A percentile compares a stretch with the other conserved stretches of the same genome.
phyloP scores from a whole-genome alignment of 2,113 vertebrate genomes.

The Tor tambroides region DNA sequence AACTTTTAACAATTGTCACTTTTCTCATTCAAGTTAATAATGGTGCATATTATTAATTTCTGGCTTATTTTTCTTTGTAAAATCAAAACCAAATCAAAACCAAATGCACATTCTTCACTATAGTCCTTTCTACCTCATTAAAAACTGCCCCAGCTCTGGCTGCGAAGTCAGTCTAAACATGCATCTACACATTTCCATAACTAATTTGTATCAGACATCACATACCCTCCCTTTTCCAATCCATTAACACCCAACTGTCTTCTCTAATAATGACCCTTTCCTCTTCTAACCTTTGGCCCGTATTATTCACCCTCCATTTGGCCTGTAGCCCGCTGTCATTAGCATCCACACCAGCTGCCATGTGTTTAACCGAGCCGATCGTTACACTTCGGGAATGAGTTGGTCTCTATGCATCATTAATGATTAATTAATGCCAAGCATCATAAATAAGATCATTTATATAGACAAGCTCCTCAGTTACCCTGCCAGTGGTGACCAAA shows the following conservation, averaged over 20 bases:
- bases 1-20: too few species aligned
- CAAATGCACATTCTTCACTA: background rate
- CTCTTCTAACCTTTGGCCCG: constrained; percentile 29
- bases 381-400: constrained; percentile 74
- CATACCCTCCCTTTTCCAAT: constrained; percentile 19
- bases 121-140: background rate
- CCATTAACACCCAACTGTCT: constrained; percentile 33
- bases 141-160: background rate
- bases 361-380: constrained; percentile 74
- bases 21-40: background rate
- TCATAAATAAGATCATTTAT: constrained; percentile 70
- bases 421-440: constrained; percentile 79
- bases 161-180: background rate
- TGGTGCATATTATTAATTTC: background rate
- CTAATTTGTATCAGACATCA: constrained; percentile 9
- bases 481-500: constrained; percentile 15
- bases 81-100: background rate
- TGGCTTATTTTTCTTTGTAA: background rate
- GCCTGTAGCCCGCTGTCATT: constrained; percentile 71
- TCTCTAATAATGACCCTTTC: constrained; percentile 21
- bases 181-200: constrained; percentile 4
- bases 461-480: constrained; percentile 62
- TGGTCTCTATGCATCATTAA: constrained; percentile 79
- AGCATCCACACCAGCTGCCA: constrained; percentile 71
- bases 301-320: constrained; percentile 51